phyloP scores from a whole-genome alignment of 2,797 vertebrate species.

The Leptatherina wallacei region DNA sequence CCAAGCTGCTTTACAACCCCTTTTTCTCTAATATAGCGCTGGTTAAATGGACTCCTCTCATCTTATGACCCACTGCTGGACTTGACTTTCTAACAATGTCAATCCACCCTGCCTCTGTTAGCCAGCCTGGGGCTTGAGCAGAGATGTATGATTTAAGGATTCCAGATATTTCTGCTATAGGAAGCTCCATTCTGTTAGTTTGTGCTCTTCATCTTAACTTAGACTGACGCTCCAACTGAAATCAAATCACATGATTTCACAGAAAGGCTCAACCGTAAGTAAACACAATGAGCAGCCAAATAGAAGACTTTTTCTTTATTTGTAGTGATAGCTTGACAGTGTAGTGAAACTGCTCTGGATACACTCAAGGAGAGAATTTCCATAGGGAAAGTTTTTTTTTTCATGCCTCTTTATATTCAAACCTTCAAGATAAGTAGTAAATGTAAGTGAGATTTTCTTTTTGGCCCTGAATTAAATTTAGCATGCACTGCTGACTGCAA shows the following conservation, averaged over 20 bases:
- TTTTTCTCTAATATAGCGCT: conserved; percentile 33
- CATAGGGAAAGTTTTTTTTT: conserved; percentile 4
- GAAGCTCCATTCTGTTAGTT: conserved; percentile 42
- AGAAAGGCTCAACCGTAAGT: conserved; percentile 22
- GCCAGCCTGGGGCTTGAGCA: conserved; percentile 42
- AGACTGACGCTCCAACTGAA: conserved; percentile 40
- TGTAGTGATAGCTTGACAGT: conserved; percentile 26
- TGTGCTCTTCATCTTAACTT: conserved; percentile 38
- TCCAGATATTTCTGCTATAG: conserved; percentile 52
- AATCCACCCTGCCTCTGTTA: conserved; percentile 48
- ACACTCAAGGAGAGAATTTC: conserved; percentile 37
- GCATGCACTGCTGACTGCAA: not conserved
- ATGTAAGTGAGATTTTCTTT: conserved; percentile 6
- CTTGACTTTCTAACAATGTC: conserved; percentile 74
- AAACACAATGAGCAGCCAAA: conserved; percentile 11
- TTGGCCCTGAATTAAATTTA: not conserved
- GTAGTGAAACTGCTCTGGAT: conserved; percentile 15
- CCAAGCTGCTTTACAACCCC: conserved; percentile 45
- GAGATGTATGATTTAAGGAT: conserved; percentile 47
- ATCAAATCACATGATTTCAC: conserved; percentile 49
- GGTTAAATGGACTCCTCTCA: conserved; percentile 55
- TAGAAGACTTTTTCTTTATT: conserved; percentile 33
- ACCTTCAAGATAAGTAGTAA: conserved; percentile 21
- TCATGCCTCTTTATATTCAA: not conserved
- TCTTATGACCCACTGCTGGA: conserved; percentile 67